Base-by-base conservation (phyloP, 2,113 vertebrate genomes). In the Conger conger region DNA sequence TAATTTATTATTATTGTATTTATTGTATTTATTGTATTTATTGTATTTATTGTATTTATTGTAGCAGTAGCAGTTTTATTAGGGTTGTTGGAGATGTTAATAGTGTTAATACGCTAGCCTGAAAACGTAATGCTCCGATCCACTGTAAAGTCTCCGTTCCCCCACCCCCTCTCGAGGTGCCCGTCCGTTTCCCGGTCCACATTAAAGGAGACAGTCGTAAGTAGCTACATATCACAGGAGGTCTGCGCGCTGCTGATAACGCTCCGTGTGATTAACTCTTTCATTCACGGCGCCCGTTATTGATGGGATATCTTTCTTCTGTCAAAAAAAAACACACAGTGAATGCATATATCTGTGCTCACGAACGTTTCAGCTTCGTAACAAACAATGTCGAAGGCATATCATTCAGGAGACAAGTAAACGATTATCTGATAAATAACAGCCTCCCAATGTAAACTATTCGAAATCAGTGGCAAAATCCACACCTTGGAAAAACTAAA, bases 181-280 rank as follows among this genome's bases (percentile, higher is more conserved):
- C 88, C 85, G 84, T 57, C 77, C 82, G 84, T 88, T 63, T 84
- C 82, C 85, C 37, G 86, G 68, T 73, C n/a, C 85, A 42, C 87
- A 88, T 90, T 92, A 90, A 91, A 88, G 91, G 87, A 91, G 88
- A 89, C 91, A 86, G 91, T 85, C 82, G 76, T 40, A 76, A 88
- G 87, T 89, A n/a, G n/a, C n/a, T n/a, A 45, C 84, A 82, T 89
- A 92, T 92, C 91, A 92, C 84, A 91, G 88, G 76, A 92, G 91
- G 93, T 91, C 93, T 95, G 95, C 89, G 87, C 85, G 86, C 82
- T 42, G 86, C 89, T 92, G 95, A 95, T 95, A 95, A 95, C 91
- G 90, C 87, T 38, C 87, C 85, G 83, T 81, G 86, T 87, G 90
- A 91, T 94, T 94, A 94, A 94, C 91, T 92, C 92, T 87, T 92